Percentiles rank a stretch among this genome's conserved stretches.
These are phyloP conservation scores for Macroramphosus scolopax DNA, from an alignment of 2,797 vertebrate genomes.

Conservation along the genomic window DNA sequence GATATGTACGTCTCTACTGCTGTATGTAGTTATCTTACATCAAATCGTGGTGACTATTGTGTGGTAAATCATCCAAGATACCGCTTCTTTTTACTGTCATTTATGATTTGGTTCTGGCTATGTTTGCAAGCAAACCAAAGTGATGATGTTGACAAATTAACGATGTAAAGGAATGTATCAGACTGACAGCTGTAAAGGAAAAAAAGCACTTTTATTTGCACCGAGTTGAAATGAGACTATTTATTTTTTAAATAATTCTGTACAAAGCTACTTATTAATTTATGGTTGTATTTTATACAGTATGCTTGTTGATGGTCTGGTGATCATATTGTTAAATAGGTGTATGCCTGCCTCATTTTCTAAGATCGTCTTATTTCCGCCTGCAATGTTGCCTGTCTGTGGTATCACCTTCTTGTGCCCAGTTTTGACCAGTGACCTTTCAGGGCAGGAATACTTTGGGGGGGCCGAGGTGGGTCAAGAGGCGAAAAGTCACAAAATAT, in stretches of 20 bases:
- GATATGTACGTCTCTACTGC: constrained; percentile 59
- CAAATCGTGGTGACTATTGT: constrained; percentile 54
- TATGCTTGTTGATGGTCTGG: constrained; percentile 73
- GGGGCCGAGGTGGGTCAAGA: constrained; percentile 24
- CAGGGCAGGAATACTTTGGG: constrained; percentile 23
- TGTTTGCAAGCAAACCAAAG: constrained; percentile 78
- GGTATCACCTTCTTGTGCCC: constrained; percentile 64
- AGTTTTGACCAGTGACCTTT: constrained; percentile 47
- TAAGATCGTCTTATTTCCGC: constrained; percentile 56
- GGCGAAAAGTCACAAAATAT: constrained; percentile 13
- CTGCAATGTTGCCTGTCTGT: constrained; percentile 76
- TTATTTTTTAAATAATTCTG: constrained; percentile 71
- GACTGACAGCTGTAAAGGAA: constrained; percentile 46
- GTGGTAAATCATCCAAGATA: constrained; percentile 52
- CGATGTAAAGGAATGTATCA: constrained; percentile 68
- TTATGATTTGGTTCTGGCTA: constrained; percentile 44
- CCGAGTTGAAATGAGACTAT: constrained; percentile 63
- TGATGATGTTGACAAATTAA: constrained; percentile 64
- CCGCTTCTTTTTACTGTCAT: constrained; percentile 26
- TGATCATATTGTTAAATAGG: constrained; percentile 66
- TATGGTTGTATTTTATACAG: constrained; percentile 73
- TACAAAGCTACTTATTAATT: constrained; percentile 68
- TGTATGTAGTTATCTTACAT: constrained; percentile 59
- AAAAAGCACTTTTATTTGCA: constrained; percentile 74
- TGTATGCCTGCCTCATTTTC: constrained; percentile 71